Percentiles rank a stretch among this genome's conserved stretches.
phyloP scores from a whole-genome alignment of 2,888 invertebrate species.

The Eupsilia transversa region DNA sequence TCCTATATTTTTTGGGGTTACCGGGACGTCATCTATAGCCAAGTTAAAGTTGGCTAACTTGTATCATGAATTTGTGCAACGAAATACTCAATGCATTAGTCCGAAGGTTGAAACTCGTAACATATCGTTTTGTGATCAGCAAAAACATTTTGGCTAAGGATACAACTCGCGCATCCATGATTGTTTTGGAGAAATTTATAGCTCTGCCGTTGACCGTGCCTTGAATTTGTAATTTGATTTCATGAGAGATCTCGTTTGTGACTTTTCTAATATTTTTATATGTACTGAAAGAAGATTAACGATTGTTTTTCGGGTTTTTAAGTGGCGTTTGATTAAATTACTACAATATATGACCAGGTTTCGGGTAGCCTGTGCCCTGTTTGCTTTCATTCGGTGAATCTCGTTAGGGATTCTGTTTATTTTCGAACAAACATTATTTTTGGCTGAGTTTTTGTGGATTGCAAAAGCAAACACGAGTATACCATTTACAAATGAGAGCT shows the following conservation, averaged over 20 bases:
- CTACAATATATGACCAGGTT: constrained; percentile 63
- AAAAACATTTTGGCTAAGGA: constrained; percentile 67
- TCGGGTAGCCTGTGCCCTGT: constrained; percentile 49
- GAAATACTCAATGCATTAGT: constrained; percentile 58
- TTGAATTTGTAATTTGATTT: constrained; percentile 81
- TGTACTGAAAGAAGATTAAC: constrained; percentile 64
- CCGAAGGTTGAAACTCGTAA: constrained; percentile 69
- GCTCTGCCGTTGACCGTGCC: constrained; percentile 73
- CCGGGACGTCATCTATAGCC: constrained; percentile 67
- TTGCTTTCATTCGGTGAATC: constrained; percentile 55
- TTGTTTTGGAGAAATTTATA: constrained; percentile 82
- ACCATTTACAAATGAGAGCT: constrained; percentile 43
- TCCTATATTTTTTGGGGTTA: constrained; percentile 70
- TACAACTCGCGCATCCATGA: constrained; percentile 74
- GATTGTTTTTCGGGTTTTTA: constrained; percentile 63
- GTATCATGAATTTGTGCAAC: constrained; percentile 59
- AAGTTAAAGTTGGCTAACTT: constrained; percentile 65
- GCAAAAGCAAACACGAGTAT: constrained; percentile 42
- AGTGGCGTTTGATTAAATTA: constrained; percentile 67
- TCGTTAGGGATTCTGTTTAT: constrained; percentile 57
- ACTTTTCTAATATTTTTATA: constrained; percentile 72
- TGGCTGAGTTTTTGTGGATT: constrained; percentile 42
- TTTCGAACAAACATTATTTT: constrained; percentile 43
- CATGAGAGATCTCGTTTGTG: constrained; percentile 72
- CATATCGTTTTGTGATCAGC: constrained; percentile 61